These are phyloP conservation scores for Eupithecia tripunctaria DNA, from an alignment of 2,888 invertebrate species.

Conservation along the genomic window DNA sequence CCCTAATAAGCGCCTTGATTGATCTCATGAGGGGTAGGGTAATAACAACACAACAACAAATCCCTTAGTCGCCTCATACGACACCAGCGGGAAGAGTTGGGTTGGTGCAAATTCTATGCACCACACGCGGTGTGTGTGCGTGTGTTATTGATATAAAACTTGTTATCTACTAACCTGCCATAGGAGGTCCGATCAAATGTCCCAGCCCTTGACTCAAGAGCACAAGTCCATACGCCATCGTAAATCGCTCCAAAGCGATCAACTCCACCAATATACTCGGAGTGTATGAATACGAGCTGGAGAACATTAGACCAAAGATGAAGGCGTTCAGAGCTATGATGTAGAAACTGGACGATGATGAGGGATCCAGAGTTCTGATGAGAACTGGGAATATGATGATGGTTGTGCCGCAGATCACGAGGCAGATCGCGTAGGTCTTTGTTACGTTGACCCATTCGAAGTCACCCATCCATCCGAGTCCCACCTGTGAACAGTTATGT, in stretches of 20 bases:
- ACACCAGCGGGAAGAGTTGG: too few species aligned
- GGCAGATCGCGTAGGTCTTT: conserved; percentile 92
- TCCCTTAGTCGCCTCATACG: too few species aligned
- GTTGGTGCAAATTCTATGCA: too few species aligned
- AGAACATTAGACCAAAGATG: conserved; percentile 94
- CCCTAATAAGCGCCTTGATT: too few species aligned
- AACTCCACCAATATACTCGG: conserved; percentile 95
- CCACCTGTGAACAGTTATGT: conserved; percentile 80
- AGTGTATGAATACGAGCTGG: conserved; percentile 95
- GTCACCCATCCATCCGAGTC: conserved; percentile 95
- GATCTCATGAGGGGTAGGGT: too few species aligned
- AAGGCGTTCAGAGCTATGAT: conserved; percentile 83
- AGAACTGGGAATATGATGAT: conserved; percentile 86
- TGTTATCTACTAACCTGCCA: conserved; percentile 88
- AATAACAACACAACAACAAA: too few species aligned
- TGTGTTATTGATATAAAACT: background rate
- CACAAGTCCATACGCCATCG: conserved; percentile 95
- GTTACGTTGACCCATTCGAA: conserved; percentile 93
- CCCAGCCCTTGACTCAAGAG: conserved; percentile 96
- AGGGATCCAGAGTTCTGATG: conserved; percentile 67
- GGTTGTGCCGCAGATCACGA: conserved; percentile 87
- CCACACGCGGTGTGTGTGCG: too few species aligned
- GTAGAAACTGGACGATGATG: conserved; percentile 75
- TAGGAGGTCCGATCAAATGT: conserved; percentile 96
- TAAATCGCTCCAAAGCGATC: conserved; percentile 95